These are phyloP conservation scores for Tamias sibiricus DNA, from an alignment of 2,113 vertebrate genomes.

Conservation along the genomic window DNA sequence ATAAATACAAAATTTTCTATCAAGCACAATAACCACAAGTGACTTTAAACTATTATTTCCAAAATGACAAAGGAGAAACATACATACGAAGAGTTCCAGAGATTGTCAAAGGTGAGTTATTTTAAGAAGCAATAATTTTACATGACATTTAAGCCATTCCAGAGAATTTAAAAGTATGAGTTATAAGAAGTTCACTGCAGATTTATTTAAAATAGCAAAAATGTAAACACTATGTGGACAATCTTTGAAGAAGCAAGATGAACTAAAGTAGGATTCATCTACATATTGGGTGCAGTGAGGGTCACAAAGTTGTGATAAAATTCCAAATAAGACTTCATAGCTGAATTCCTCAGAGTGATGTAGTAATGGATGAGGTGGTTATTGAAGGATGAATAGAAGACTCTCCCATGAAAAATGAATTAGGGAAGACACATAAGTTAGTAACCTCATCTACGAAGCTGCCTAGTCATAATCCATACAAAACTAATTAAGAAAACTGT, in stretches of 20 bases:
- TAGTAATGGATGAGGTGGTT: not conserved
- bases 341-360: not conserved
- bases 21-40: not conserved
- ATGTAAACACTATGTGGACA: not conserved
- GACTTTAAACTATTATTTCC: not conserved
- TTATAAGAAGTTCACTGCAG: not conserved
- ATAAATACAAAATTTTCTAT: not conserved
- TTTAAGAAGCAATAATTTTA: conserved; percentile 20
- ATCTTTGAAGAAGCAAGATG: not conserved
- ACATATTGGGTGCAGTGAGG: fast-evolving
- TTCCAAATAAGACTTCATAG: not conserved
- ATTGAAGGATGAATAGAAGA: not conserved
- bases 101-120: not conserved
- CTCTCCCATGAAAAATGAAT: not conserved
- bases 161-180: not conserved
- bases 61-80: not conserved
- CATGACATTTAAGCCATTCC: not conserved
- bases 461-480: not conserved
- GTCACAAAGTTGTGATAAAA: not conserved
- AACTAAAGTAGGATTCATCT: not conserved
- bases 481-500: not conserved
- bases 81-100: not conserved
- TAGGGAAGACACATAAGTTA: not conserved
- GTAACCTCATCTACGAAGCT: not conserved
- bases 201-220: conserved; percentile 25